These are phyloP conservation scores for Furcifer pardalis DNA, from an alignment of 2,797 vertebrate species.

Conservation along the genomic window DNA sequence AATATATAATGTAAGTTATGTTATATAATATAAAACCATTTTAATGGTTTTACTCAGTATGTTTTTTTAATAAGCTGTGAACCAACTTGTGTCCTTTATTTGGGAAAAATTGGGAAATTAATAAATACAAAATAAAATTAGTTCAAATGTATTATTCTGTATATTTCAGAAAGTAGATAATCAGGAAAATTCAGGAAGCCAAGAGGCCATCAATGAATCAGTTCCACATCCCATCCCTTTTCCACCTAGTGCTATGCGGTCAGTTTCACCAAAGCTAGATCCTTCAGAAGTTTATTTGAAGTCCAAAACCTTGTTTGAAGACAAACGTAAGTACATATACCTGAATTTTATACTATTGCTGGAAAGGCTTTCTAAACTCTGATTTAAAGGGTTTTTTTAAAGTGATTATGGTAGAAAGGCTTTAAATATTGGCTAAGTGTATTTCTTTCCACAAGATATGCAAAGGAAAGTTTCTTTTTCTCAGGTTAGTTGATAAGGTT, in stretches of 20 bases:
- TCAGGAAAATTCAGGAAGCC: conserved; percentile 82
- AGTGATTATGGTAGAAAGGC: background rate
- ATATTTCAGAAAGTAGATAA: conserved; percentile 80
- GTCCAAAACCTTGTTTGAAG: conserved; percentile 91
- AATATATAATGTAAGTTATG: no score
- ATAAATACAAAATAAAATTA: conserved; percentile 24
- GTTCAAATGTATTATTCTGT: conserved; percentile 34
- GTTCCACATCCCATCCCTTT: conserved; percentile 85
- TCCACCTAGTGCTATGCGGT: conserved; percentile 78
- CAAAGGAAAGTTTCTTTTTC: background rate
- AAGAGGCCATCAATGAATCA: conserved; percentile 78
- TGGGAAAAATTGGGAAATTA: no score
- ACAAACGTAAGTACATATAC: conserved; percentile 87
- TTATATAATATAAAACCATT: no score
- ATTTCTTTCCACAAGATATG: background rate
- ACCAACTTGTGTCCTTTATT: no score
- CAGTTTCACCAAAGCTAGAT: conserved; percentile 91
- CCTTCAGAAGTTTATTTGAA: conserved; percentile 96
- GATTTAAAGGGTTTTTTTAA: background rate
- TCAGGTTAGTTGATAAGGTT: background rate
- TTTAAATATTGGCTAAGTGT: background rate
- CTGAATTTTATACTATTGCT: conserved; percentile 2
- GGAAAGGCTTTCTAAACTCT: background rate
- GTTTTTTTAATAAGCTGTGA: no score
- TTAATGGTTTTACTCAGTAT: no score